Percentiles rank a stretch among this genome's conserved stretches.
These are phyloP conservation scores for Thymelicus acteon DNA, from an alignment of 2,888 invertebrate genomes.

Conservation along the genomic window DNA sequence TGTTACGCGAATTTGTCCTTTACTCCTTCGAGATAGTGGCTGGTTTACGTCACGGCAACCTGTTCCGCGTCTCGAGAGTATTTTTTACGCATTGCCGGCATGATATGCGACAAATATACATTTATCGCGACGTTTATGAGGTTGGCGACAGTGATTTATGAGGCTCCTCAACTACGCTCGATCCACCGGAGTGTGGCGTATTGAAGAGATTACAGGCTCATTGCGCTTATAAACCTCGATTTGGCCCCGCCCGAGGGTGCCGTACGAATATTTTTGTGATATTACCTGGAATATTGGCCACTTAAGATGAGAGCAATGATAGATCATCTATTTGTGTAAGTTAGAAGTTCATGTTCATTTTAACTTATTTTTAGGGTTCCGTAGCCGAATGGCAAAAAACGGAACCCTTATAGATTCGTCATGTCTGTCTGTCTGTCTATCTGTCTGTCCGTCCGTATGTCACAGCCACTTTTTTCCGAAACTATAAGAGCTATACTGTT, in stretches of 20 bases:
- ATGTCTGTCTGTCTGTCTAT: no score
- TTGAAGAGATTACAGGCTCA: slow-evolving; percentile 15
- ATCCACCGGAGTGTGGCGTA: slow-evolving; percentile 11
- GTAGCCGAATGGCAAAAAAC: no score
- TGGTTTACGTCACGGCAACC: slow-evolving; percentile 13
- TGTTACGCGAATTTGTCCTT: slow-evolving; percentile 17
- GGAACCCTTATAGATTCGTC: no score
- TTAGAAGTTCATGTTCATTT: no score
- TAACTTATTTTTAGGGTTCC: no score
- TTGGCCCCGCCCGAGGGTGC: neutral
- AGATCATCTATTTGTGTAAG: neutral
- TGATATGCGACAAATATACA: slow-evolving; percentile 39
- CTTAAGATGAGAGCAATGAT: slow-evolving; percentile 5
- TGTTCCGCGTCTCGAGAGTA: slow-evolving; percentile 23
- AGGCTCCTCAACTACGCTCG: slow-evolving; percentile 16
- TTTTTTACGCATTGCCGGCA: slow-evolving; percentile 33
- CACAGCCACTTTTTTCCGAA: no score
- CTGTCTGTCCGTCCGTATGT: no score
- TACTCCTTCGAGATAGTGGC: slow-evolving; percentile 10
- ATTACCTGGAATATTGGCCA: neutral
- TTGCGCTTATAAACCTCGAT: slow-evolving; percentile 8
- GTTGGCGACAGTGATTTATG: slow-evolving; percentile 37
- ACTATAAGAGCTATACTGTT: no score
- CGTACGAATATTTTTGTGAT: slow-evolving; percentile 5
- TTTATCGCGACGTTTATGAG: slow-evolving; percentile 38